Evolutionary conservation across 2,113 vertebrate genomes (phyloP).

Genomic region (Heliornis fulica): DNA sequence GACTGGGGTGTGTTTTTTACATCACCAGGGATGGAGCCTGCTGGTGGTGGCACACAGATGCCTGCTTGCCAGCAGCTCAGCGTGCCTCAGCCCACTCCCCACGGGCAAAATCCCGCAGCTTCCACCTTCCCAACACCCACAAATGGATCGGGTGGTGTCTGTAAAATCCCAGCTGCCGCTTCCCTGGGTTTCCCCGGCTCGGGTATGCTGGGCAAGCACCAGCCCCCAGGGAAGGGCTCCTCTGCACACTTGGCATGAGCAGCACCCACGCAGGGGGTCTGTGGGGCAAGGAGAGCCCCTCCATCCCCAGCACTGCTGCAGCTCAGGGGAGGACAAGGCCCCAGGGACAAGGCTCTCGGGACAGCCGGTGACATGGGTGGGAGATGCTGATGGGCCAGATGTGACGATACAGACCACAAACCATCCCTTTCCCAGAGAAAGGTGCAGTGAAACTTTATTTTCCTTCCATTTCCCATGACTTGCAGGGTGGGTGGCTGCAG

Average conservation of each 20-base stretch:
- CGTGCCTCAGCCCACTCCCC: neutral
- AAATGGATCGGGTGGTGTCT: neutral
- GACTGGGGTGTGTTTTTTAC: neutral
- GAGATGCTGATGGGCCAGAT: neutral
- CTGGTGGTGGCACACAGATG: neutral
- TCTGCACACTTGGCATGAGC: fast-evolving
- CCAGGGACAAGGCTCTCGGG: fast-evolving
- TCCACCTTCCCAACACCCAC: neutral
- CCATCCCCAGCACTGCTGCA: neutral
- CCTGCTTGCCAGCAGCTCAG: neutral
- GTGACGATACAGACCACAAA: neutral
- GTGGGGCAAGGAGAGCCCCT: neutral
- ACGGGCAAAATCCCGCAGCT: neutral
- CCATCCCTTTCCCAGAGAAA: neutral
- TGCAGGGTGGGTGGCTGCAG: neutral
- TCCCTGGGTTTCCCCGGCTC: neutral
- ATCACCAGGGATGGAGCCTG: fast-evolving
- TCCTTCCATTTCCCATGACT: neutral
- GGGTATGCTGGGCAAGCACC: neutral
- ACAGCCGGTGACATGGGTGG: fast-evolving
- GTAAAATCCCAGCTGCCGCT: neutral
- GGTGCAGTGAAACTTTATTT: neutral
- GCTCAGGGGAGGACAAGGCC: neutral
- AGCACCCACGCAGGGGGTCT: fast-evolving
- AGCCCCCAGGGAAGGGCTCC: neutral